Evolutionary conservation across 1,140 invertebrate genomes (phyloP).

Genomic region (Panagrolaimus sp.): DNA sequence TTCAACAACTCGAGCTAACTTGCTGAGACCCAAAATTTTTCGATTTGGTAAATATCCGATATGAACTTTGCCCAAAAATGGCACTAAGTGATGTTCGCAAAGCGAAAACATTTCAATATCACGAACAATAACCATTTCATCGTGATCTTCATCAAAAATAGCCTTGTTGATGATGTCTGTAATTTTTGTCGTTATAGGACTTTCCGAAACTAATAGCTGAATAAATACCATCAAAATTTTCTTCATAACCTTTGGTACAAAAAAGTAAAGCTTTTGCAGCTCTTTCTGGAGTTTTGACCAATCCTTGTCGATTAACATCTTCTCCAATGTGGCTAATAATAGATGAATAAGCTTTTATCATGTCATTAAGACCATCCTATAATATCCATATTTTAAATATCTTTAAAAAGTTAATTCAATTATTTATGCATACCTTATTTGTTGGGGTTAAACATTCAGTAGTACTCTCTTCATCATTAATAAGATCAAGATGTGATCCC

Average conservation of each 20-base stretch:
- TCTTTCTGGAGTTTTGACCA: slow-evolving; percentile 90
- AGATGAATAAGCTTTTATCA: slow-evolving; percentile 40
- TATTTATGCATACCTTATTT: not conserved
- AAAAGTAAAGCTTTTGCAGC: slow-evolving; percentile 98
- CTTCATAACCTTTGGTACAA: slow-evolving; percentile 99
- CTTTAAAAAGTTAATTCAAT: not conserved
- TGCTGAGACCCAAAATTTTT: slow-evolving; percentile 90
- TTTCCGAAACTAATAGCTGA: slow-evolving; percentile 1
- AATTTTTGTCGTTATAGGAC: slow-evolving; percentile 58
- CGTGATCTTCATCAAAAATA: slow-evolving; percentile 96
- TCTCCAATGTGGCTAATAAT: slow-evolving; percentile 70
- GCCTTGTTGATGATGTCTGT: slow-evolving; percentile 92
- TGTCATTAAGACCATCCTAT: slow-evolving; percentile 25
- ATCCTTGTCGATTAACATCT: slow-evolving; percentile 81
- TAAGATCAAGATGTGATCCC: not conserved
- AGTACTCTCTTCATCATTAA: no score
- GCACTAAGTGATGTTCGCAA: slow-evolving; percentile 97
- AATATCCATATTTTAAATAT: not conserved
- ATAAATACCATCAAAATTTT: slow-evolving; percentile 76
- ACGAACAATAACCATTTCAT: slow-evolving; percentile 99
- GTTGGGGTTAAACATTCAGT: not conserved
- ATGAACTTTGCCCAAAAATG: slow-evolving; percentile 97
- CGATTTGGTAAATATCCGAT: slow-evolving; percentile 97
- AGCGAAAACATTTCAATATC: slow-evolving; percentile 99
- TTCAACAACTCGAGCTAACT: slow-evolving; percentile 92